These are phyloP conservation scores for Caerostris darwini DNA, from an alignment of 1,140 invertebrate species.

Conservation along the genomic window DNA sequence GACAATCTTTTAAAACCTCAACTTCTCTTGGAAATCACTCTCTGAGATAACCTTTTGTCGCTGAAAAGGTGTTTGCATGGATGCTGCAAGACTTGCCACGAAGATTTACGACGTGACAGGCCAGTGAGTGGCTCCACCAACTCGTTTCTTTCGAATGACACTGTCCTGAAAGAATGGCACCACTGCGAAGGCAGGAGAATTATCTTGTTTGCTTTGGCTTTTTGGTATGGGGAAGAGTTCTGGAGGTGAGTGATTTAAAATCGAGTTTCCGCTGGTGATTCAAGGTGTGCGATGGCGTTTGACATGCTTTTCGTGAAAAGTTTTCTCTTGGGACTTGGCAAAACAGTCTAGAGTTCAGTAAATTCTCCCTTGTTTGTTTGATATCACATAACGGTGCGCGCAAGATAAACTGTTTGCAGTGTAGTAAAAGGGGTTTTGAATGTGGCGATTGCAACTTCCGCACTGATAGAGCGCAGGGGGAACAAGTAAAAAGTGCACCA, in stretches of 20 bases:
- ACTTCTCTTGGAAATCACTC: neutral
- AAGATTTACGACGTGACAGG: constrained; percentile 3
- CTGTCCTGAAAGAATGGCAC: constrained; percentile 30
- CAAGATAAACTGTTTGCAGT: neutral
- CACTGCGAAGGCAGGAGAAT: constrained; percentile 43
- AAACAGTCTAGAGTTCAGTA: neutral
- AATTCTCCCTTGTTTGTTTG: neutral
- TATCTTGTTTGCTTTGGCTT: constrained; percentile 57
- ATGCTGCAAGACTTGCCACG: neutral
- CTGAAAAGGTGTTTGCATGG: neutral
- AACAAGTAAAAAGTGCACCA: neutral
- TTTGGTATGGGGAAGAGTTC: constrained; percentile 14
- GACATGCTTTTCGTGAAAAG: constrained; percentile 15
- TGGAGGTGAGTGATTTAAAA: constrained; percentile 60
- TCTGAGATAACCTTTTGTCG: neutral
- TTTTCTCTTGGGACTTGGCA: neutral
- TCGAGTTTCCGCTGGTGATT: constrained; percentile 51
- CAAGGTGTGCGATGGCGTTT: neutral
- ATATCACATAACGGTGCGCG: neutral
- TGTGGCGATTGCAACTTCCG: neutral
- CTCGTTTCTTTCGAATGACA: constrained; percentile 31
- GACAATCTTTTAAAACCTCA: neutral
- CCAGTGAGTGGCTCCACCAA: neutral
- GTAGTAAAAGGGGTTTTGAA: neutral
- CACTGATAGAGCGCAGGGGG: neutral